Evolutionary conservation across 2,797 vertebrate species (phyloP), one percentile per base, ranked within the genome.

Genomic region (Rallus crepitans): DNA sequence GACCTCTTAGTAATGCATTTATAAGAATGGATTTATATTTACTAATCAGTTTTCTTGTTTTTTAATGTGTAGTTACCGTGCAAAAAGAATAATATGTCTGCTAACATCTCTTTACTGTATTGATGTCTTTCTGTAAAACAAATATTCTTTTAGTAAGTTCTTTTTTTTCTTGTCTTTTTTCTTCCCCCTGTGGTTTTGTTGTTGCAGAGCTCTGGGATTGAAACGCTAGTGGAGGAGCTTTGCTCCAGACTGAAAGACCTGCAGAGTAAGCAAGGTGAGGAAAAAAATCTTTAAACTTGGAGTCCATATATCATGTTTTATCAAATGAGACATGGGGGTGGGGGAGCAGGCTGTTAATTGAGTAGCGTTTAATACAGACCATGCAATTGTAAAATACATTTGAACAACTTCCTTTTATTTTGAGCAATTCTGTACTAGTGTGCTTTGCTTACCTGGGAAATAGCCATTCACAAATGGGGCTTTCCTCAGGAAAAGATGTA

Each of bases 201-300:
- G 87, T 96, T 20, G 6, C 98, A 99, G 99, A 99, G 99, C 98
- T 99, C 99, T 97, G 99, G 99, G 89, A 99, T 99, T 94, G 99
- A 99, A 98, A 99, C 98, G 13, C 98, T 99, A 97, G 99, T 99
- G 97, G 99, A 99, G 97, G 99, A 99, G 98, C 99, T 99, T 97
- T 99, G 99, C 98, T 99, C 99, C 97, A 99, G 99, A 97, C 98
- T 99, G 94, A 99, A 99, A 97, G 99, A 99, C 97, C 99, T 99
- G 97, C 99, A 99, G 98, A 99, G 99, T 96, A 99, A 99, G 98
- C 99, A 99, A 99, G 99, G 99, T 99, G 96, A 98, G 97, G 48
- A 33, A 57, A 8, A 8, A 70, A 61, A 20, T 14, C 19, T 84
- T 91, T 28, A 18, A 63, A 52, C 55, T 90, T 21, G 50, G 48